Evolutionary conservation across 2,797 vertebrate species (phyloP), one percentile per base, ranked within the genome.

Genomic region (Malurus leucopterus): DNA sequence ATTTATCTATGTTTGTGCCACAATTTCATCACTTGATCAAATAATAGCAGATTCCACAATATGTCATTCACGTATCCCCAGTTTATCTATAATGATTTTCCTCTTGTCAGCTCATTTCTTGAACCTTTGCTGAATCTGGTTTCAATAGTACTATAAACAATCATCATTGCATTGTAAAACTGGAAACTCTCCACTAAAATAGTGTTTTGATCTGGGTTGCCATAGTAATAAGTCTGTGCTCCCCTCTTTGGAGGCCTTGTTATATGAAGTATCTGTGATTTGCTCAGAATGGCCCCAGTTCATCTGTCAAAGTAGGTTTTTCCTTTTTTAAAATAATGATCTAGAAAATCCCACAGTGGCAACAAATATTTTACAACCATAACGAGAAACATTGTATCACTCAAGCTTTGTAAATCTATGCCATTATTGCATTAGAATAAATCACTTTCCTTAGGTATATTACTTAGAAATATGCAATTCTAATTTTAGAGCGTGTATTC

Each of bases 181-280:
- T 98, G 98, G 99, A 98, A 99, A 98, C 98, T 98, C 98, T 98
- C 98, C 97, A 97, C 98, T 98, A 97, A 97, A 97, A 98, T 97
- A 98, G 97, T 98, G 98, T 98, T 99, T 98, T 98, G 98, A 99
- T 99, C 97, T 97, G 91, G 97, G 98, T 98, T 98, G 98, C 98
- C 98, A 98, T 98, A 98, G 98, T 98, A 99, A 99, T 99, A 98
- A 98, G 98, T 98, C 95, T 95, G 97, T 96, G 98, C 97, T 98
- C 97, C 97, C 97, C 98, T 99, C 99, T 99, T 99, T 98, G 98
- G 99, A 99, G 99, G 99, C 98, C 99, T 99, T 99, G 99, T 99
- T 99, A 99, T 98, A 98, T 98, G 98, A 98, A 97, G 96, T 98
- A 98, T 98, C 98, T 98, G 98, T 97, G 98, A 98, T 98, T 98